These are phyloP conservation scores for Operophtera brumata DNA, from an alignment of 2,888 invertebrate species.

Conservation along the genomic window DNA sequence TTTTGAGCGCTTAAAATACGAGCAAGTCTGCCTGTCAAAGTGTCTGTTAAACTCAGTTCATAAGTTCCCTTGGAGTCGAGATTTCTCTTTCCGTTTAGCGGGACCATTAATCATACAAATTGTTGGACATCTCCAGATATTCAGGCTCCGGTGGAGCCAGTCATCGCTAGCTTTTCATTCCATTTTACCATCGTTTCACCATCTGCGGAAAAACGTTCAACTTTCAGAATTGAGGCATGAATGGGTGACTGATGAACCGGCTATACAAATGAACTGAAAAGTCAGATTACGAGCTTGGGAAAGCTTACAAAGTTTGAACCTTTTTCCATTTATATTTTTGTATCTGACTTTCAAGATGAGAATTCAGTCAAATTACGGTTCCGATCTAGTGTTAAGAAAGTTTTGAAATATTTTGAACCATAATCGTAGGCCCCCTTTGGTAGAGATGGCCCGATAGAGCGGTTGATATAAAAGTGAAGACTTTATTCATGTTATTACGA, in stretches of 20 bases:
- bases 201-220: slow-evolving; percentile 46
- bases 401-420: not conserved
- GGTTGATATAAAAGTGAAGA: slow-evolving; percentile 14
- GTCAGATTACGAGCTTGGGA: slow-evolving; percentile 25
- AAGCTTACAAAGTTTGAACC: not conserved
- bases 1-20: not conserved
- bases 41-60: slow-evolving; percentile 33
- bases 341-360: not conserved
- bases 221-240: slow-evolving; percentile 34
- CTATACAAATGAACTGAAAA: slow-evolving; percentile 30
- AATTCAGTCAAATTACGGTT: not conserved
- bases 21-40: slow-evolving; percentile 4
- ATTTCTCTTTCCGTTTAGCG: slow-evolving; percentile 41
- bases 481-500: slow-evolving; percentile 14
- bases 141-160: slow-evolving; percentile 63
- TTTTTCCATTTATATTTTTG: not conserved
- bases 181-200: slow-evolving; percentile 39
- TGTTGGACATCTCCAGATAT: slow-evolving; percentile 51
- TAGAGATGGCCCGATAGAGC: slow-evolving; percentile 3
- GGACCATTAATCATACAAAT: slow-evolving; percentile 65
- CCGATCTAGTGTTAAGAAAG: not conserved
- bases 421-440: not conserved
- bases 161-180: slow-evolving; percentile 44
- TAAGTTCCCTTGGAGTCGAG: slow-evolving; percentile 39
- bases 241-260: slow-evolving; percentile 42